phyloP scores from a whole-genome alignment of 2,888 invertebrate species.

The Meta bourneti region DNA sequence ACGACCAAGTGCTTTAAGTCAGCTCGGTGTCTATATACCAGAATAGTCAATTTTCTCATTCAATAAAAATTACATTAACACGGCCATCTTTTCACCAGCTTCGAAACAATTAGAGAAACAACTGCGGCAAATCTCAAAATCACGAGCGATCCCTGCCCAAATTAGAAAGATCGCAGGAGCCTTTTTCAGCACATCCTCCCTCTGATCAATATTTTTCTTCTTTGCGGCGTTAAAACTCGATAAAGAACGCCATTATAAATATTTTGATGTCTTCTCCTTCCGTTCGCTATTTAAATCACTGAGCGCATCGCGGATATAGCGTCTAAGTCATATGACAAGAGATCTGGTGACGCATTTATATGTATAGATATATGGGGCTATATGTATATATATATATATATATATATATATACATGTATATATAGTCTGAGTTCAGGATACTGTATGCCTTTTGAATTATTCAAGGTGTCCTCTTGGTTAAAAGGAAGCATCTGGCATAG shows the following conservation, averaged over 20 bases:
- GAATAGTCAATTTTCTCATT: background rate
- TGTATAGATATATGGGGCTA: conserved; percentile 22
- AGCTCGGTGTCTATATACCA: too few relatives aligned
- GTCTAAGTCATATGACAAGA: conserved; percentile 57
- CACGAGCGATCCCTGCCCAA: conserved; percentile 33
- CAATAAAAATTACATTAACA: background rate
- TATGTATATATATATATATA: conserved; percentile 45
- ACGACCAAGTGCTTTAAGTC: too few relatives aligned
- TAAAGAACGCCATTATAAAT: conserved; percentile 66
- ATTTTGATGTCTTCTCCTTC: conserved; percentile 66
- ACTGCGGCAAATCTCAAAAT: conserved; percentile 6
- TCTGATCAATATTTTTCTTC: conserved; percentile 50
- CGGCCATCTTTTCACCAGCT: background rate
- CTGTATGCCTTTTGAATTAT: conserved; percentile 67
- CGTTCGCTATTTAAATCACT: conserved; percentile 70
- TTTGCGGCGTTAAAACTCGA: conserved; percentile 31
- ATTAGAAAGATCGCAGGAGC: conserved; percentile 32
- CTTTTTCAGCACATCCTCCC: background rate
- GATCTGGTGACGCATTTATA: conserved; percentile 49
- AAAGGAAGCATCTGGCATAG: conserved; percentile 61
- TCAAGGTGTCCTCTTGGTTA: conserved; percentile 57
- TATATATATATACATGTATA: conserved; percentile 48
- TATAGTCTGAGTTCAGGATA: conserved; percentile 42
- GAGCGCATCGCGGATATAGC: conserved; percentile 42
- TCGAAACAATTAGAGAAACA: conserved; percentile 29